Evolutionary conservation across 2,797 vertebrate species (phyloP).

Genomic region (Peromyscus melanophrys): DNA sequence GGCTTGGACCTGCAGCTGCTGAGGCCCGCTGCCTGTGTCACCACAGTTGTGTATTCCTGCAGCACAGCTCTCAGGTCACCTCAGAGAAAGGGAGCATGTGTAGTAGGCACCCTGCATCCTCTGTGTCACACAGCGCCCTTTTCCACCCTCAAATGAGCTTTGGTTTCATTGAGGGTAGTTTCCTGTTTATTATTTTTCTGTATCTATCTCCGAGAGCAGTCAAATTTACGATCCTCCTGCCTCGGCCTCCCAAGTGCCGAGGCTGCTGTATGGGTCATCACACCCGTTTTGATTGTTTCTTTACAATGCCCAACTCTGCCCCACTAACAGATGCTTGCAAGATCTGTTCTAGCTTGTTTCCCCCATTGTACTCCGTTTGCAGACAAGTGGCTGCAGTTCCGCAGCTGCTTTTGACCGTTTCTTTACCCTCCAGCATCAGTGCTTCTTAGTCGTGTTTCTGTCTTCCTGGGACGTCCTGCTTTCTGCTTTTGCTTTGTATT

Average conservation of each 20-base stretch:
- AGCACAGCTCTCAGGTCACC: background rate
- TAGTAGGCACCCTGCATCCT: background rate
- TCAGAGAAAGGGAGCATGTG: background rate
- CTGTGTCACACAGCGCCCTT: background rate
- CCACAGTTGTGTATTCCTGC: background rate
- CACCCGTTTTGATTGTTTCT: background rate
- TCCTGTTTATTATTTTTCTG: background rate
- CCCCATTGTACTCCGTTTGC: background rate
- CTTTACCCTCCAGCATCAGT: background rate
- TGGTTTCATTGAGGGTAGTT: background rate
- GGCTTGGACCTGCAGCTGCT: background rate
- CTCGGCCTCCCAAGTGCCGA: background rate
- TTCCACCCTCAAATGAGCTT: background rate
- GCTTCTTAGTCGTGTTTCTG: background rate
- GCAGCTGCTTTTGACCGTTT: background rate
- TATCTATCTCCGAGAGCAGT: background rate
- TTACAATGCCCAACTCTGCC: background rate
- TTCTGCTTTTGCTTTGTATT: conserved; percentile 17
- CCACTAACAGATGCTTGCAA: background rate
- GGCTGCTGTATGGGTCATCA: background rate
- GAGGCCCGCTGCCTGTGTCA: background rate
- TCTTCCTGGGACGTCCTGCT: background rate
- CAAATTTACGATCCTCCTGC: background rate
- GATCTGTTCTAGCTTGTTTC: background rate
- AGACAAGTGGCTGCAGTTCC: background rate